These are phyloP conservation scores for Sebastes reedi DNA, from an alignment of 2,797 vertebrate genomes.

Conservation along the genomic window DNA sequence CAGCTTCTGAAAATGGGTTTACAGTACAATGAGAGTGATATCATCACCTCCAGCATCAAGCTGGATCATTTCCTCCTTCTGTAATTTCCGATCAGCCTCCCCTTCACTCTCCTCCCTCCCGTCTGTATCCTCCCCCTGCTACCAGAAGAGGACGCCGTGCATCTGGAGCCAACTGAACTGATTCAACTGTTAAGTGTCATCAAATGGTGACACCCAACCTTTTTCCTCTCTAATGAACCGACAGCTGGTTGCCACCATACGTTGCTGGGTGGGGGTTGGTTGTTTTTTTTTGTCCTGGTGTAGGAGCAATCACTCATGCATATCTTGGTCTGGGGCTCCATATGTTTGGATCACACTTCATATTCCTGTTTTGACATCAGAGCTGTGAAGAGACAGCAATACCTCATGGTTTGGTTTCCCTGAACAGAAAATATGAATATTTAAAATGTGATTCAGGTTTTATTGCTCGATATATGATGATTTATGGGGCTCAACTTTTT, in stretches of 20 bases:
- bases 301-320: slow-evolving; percentile 17
- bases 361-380: not conserved
- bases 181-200: not conserved
- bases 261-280: slow-evolving; percentile 1
- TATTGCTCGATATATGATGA: not conserved
- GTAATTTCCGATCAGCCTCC: slow-evolving; percentile 41
- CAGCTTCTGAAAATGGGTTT: not conserved
- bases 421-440: not conserved
- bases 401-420: not conserved
- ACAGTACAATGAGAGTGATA: slow-evolving; percentile 29
- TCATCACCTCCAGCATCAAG: slow-evolving; percentile 24
- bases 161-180: not conserved
- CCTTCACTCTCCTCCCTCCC: not conserved
- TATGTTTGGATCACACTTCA: not conserved
- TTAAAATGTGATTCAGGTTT: not conserved
- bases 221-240: slow-evolving; percentile 32
- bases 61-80: slow-evolving; percentile 39
- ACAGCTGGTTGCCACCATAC: slow-evolving; percentile 40
- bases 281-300: slow-evolving; percentile 3
- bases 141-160: not conserved
- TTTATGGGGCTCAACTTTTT: not conserved
- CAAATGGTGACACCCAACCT: not conserved
- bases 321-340: slow-evolving; percentile 10
- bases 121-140: not conserved
- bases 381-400: not conserved